These are phyloP conservation scores for Hippocampus abdominalis DNA, from an alignment of 2,113 vertebrate genomes.

Conservation along the genomic window DNA sequence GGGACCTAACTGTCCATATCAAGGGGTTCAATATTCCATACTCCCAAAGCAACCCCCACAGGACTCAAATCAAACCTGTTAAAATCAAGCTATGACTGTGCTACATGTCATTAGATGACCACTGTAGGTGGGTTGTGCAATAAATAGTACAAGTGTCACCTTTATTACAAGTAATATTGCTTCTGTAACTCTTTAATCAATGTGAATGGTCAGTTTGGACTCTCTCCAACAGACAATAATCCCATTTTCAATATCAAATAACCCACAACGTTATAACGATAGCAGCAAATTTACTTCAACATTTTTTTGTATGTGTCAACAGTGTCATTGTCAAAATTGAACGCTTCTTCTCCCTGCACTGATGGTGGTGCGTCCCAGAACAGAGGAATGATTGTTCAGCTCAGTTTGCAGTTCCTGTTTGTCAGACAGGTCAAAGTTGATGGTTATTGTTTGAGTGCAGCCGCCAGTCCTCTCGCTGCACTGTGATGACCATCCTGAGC, in stretches of 20 bases:
- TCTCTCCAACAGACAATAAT: background rate
- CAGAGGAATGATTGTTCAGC: constrained; percentile 62
- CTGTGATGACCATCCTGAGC: constrained; percentile 40
- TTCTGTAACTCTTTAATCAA: too few species aligned
- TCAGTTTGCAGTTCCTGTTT: constrained; percentile 54
- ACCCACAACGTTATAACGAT: background rate
- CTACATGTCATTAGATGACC: too few species aligned
- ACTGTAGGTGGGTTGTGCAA: too few species aligned
- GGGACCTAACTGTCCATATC: too few species aligned
- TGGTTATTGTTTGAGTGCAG: constrained; percentile 49
- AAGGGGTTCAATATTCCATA: too few species aligned
- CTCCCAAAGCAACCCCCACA: too few species aligned
- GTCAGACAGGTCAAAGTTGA: constrained; percentile 64
- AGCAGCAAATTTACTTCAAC: too few species aligned
- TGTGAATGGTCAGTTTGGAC: too few species aligned
- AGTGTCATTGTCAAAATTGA: constrained; percentile 29
- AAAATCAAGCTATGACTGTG: too few species aligned
- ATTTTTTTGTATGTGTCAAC: constrained; percentile 7
- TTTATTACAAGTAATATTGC: too few species aligned
- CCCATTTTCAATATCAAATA: background rate
- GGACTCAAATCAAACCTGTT: too few species aligned
- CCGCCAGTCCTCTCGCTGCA: constrained; percentile 37
- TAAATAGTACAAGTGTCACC: too few species aligned
- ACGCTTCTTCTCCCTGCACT: constrained; percentile 19
- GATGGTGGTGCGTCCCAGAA: constrained; percentile 30